phyloP scores from a whole-genome alignment of 1,140 invertebrate species.

The Arion vulgaris region DNA sequence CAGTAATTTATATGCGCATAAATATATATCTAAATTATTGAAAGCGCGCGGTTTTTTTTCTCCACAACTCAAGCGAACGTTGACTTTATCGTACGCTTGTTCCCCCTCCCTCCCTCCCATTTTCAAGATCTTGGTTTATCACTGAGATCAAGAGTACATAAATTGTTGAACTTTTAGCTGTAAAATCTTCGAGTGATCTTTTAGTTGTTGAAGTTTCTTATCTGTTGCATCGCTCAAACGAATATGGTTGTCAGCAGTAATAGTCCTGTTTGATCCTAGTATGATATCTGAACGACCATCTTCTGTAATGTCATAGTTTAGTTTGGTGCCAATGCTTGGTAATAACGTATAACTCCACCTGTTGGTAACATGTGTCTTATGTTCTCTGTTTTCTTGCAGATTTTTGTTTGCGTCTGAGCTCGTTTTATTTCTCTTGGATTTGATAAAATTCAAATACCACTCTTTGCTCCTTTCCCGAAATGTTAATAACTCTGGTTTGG shows the following conservation, averaged over 20 bases:
- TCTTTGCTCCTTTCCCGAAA: conserved; percentile 15
- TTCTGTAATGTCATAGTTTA: not conserved
- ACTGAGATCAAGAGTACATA: not conserved
- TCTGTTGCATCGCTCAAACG: not conserved
- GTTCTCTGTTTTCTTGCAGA: not conserved
- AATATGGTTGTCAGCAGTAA: not conserved
- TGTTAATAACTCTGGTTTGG: not conserved
- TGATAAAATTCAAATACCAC: conserved; percentile 8
- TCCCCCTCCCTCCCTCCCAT: too few relatives aligned
- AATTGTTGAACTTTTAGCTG: conserved; percentile 1
- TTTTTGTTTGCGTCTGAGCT: not conserved
- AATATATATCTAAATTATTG: too few relatives aligned
- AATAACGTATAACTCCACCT: not conserved
- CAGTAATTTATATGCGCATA: too few relatives aligned
- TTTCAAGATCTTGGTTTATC: too few relatives aligned
- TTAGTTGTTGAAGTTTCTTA: not conserved
- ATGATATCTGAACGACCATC: not conserved
- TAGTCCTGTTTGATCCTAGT: not conserved
- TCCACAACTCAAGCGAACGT: too few relatives aligned
- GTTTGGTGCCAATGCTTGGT: not conserved
- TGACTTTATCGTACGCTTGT: too few relatives aligned
- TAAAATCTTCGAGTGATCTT: not conserved
- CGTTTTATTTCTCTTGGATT: not conserved
- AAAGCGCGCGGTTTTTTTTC: too few relatives aligned
- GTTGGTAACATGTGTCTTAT: not conserved